Percentiles rank a stretch among this genome's conserved stretches.
Conservation (phyloP, 2,888 invertebrate species). For the Drosophila nr. fundita region DNA sequence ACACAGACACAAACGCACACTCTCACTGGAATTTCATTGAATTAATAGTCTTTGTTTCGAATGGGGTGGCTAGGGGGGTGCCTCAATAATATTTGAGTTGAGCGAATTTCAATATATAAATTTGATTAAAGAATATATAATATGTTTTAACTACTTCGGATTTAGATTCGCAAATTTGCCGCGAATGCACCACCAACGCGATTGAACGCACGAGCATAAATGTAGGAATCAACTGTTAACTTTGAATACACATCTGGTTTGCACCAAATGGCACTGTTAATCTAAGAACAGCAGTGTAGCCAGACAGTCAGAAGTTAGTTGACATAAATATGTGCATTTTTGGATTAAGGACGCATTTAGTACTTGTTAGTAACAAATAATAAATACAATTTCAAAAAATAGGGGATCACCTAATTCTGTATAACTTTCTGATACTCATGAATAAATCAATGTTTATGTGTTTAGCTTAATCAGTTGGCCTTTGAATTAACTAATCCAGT, state of each 20-base stretch:
- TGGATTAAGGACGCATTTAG: neutral
- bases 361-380: neutral
- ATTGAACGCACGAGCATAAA: constrained; percentile 47
- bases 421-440: neutral
- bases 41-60: constrained; percentile 6
- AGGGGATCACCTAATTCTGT: neutral
- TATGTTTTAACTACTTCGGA: constrained; percentile 4
- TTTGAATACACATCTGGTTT: constrained; percentile 11
- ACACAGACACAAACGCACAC: constrained; percentile 18
- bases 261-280: constrained; percentile 56
- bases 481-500: neutral
- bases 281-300: constrained; percentile 5
- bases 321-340: constrained; percentile 4
- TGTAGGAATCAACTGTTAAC: constrained; percentile 29
- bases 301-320: constrained; percentile 36
- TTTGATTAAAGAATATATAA: constrained; percentile 9
- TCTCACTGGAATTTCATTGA: constrained; percentile 30
- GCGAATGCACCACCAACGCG: constrained; percentile 48
- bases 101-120: neutral
- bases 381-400: neutral
- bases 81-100: constrained; percentile 21
- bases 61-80: neutral
- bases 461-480: constrained; percentile 6
- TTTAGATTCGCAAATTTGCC: constrained; percentile 19
- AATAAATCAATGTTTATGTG: neutral